phyloP scores from a whole-genome alignment of 2,888 invertebrate species.

The Dicycla oo region DNA sequence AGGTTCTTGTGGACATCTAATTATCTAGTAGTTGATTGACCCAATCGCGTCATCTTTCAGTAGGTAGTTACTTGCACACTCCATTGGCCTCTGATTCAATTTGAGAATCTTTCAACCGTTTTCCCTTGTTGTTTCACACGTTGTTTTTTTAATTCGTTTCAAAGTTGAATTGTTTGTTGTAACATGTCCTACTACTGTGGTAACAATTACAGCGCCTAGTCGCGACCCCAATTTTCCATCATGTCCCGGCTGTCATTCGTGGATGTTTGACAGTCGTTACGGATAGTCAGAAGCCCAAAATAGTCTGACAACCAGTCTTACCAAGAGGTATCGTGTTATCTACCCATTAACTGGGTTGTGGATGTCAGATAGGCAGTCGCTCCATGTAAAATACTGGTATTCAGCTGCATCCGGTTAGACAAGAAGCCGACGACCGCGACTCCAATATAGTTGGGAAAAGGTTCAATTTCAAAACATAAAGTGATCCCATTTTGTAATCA shows the following conservation, averaged over 20 bases:
- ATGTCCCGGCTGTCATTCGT: too few relatives aligned
- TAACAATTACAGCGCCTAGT: not conserved
- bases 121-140: not conserved
- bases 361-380: too few relatives aligned
- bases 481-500: not conserved
- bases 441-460: too few relatives aligned
- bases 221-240: not conserved
- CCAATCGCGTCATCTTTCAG: conserved; percentile 28
- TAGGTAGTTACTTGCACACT: conserved; percentile 4
- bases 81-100: conserved; percentile 16
- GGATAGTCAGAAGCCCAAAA: too few relatives aligned
- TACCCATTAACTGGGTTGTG: too few relatives aligned
- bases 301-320: too few relatives aligned
- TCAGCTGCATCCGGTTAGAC: too few relatives aligned
- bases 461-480: not conserved
- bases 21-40: conserved; percentile 27
- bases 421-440: too few relatives aligned
- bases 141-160: not conserved
- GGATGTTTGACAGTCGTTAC: too few relatives aligned
- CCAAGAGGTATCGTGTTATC: too few relatives aligned
- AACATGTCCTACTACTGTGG: not conserved
- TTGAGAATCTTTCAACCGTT: conserved; percentile 12
- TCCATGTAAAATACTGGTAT: too few relatives aligned
- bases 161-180: not conserved
- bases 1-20: conserved; percentile 17